These are phyloP conservation scores for Plecturocebus donacophilus DNA, from an alignment of 2,113 vertebrate species.

Conservation along the genomic window DNA sequence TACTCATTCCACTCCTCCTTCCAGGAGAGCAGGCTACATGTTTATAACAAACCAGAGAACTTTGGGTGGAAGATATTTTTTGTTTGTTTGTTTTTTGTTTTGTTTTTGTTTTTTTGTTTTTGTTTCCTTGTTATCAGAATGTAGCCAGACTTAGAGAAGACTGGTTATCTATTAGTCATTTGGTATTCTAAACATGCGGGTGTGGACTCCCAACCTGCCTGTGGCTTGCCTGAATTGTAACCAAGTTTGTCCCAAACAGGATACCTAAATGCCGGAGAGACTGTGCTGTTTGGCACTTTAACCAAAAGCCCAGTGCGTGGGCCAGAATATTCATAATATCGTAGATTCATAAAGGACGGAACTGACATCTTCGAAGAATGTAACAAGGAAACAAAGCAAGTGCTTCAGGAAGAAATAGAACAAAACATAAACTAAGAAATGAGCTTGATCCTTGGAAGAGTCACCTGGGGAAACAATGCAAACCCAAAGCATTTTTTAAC, in stretches of 20 bases:
- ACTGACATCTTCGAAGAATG: background rate
- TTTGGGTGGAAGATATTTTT: constrained; percentile 53
- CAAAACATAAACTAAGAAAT: constrained; percentile 21
- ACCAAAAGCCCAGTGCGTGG: background rate
- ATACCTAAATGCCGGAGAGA: constrained; percentile 8
- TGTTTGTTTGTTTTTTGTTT: background rate
- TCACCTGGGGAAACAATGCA: background rate
- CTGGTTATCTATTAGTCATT: constrained; percentile 73
- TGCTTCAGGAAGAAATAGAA: background rate
- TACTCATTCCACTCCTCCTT: constrained; percentile 9
- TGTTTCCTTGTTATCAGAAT: constrained; percentile 66
- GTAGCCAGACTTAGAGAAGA: constrained; percentile 63
- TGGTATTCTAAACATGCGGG: constrained; percentile 59
- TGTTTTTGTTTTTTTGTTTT: background rate
- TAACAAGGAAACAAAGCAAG: background rate
- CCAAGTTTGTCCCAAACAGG: background rate
- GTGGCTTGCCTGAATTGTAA: constrained; percentile 50
- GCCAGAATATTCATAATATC: background rate
- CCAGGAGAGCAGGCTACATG: constrained; percentile 31
- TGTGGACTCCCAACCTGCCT: constrained; percentile 57
- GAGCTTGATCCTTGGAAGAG: background rate
- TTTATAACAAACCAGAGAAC: constrained; percentile 48
- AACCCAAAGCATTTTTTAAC: background rate
- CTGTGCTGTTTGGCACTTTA: constrained; percentile 29
- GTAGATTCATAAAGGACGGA: background rate